These are phyloP conservation scores for Bicyclus anynana DNA, from an alignment of 1,140 invertebrate genomes.

Conservation along the genomic window DNA sequence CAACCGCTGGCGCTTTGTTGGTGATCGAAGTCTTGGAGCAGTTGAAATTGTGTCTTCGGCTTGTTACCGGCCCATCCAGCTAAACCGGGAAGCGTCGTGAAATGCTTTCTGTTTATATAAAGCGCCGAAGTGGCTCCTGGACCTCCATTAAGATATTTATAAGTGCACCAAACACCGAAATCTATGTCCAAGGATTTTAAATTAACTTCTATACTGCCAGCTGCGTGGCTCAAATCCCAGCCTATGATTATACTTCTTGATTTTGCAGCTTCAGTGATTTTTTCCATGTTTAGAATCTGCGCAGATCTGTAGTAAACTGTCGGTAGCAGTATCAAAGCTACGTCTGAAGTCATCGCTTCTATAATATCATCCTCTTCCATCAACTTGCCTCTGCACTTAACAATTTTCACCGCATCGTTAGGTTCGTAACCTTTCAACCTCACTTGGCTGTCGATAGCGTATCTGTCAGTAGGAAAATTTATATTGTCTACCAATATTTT, in stretches of 20 bases:
- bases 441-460: conserved; percentile 60
- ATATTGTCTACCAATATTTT: conserved; percentile 61
- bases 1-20: conserved; percentile 49
- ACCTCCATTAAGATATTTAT: conserved; percentile 64
- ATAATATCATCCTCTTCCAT: conserved; percentile 53
- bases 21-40: conserved; percentile 59
- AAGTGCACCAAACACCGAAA: conserved; percentile 65
- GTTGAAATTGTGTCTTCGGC: conserved; percentile 47
- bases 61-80: conserved; percentile 64
- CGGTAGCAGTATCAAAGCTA: conserved; percentile 48
- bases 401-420: conserved; percentile 51
- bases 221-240: conserved; percentile 61
- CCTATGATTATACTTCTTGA: conserved; percentile 48
- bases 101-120: conserved; percentile 61
- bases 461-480: conserved; percentile 63
- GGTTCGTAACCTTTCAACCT: conserved; percentile 48
- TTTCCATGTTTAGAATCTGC: conserved; percentile 55
- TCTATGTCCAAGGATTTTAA: conserved; percentile 49
- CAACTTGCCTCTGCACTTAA: conserved; percentile 36
- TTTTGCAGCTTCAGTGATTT: conserved; percentile 48
- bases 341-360: conserved; percentile 56
- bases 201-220: conserved; percentile 49
- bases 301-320: conserved; percentile 57
- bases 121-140: conserved; percentile 49
- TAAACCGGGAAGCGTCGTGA: conserved; percentile 43